Percentiles rank a stretch among this genome's conserved stretches.
These are phyloP conservation scores for Galendromus occidentalis DNA, from an alignment of 1,140 invertebrate species.

Conservation along the genomic window DNA sequence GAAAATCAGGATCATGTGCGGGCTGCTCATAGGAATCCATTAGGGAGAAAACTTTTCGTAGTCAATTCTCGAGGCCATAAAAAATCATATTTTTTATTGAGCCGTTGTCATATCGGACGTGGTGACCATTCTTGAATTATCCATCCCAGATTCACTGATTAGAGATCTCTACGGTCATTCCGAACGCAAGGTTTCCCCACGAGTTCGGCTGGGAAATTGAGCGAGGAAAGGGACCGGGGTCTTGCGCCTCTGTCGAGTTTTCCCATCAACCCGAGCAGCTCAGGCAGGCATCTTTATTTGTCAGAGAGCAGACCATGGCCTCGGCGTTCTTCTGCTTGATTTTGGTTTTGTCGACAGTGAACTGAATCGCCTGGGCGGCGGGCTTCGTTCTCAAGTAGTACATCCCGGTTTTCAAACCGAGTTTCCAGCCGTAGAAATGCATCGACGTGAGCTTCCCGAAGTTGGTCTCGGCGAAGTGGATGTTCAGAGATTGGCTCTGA, in stretches of 20 bases:
- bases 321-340: conserved; percentile 45
- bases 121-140: neutral
- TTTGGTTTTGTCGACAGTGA: conserved; percentile 84
- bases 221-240: neutral
- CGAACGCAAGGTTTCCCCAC: neutral
- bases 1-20: no score
- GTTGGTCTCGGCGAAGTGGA: conserved; percentile 83
- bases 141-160: neutral
- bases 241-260: neutral
- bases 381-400: conserved; percentile 94
- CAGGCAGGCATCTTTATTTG: conserved; percentile 76
- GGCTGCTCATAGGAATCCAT: no score
- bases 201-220: neutral
- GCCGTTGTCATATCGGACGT: neutral
- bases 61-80: no score
- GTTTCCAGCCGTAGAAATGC: conserved; percentile 94
- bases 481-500: conserved; percentile 91
- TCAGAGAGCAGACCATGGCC: conserved; percentile 59
- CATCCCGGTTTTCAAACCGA: conserved; percentile 94
- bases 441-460: conserved; percentile 87
- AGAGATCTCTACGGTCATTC: neutral
- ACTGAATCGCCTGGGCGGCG: conserved; percentile 86
- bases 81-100: no score
- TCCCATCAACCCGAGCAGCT: conserved; percentile 32
- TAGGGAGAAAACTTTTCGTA: no score